Evolutionary conservation across 2,888 invertebrate species (phyloP).

Genomic region (Bellardia bayeri): DNA sequence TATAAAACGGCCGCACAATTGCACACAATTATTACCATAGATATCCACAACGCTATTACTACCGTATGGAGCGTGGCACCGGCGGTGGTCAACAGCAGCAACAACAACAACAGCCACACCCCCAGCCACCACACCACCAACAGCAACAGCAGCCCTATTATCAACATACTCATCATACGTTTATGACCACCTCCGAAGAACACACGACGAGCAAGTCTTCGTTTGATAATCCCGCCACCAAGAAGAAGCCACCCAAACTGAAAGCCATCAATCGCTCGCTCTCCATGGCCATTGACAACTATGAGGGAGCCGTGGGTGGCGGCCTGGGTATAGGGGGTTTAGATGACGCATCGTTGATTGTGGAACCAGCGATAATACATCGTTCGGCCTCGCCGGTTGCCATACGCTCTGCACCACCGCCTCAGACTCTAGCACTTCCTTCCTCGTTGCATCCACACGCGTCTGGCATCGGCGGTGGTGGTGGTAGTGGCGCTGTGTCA

Average conservation of each 20-base stretch:
- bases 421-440: constrained; percentile 81
- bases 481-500: constrained; percentile 81
- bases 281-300: constrained; percentile 84
- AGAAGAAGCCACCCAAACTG: constrained; percentile 84
- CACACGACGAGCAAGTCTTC: constrained; percentile 79
- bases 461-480: constrained; percentile 76
- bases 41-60: constrained; percentile 83
- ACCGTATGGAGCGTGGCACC: constrained; percentile 84
- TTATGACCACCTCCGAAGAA: constrained; percentile 77
- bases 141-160: constrained; percentile 60
- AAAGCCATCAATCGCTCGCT: constrained; percentile 84
- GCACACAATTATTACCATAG: constrained; percentile 83
- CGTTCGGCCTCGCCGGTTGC: constrained; percentile 82
- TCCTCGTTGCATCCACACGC: constrained; percentile 74
- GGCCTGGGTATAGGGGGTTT: constrained; percentile 74
- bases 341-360: constrained; percentile 80
- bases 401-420: constrained; percentile 82
- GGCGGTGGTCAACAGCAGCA: constrained; percentile 82
- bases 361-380: constrained; percentile 83
- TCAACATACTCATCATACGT: constrained; percentile 78
- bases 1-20: constrained; percentile 81
- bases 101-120: constrained; percentile 69
- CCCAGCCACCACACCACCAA: constrained; percentile 58
- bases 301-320: constrained; percentile 74
- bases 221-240: constrained; percentile 83